Percentiles rank a stretch among this genome's conserved stretches.
Evolutionary conservation across 1,140 invertebrate species (phyloP).

Genomic region (Rhopalosiphum maidis): DNA sequence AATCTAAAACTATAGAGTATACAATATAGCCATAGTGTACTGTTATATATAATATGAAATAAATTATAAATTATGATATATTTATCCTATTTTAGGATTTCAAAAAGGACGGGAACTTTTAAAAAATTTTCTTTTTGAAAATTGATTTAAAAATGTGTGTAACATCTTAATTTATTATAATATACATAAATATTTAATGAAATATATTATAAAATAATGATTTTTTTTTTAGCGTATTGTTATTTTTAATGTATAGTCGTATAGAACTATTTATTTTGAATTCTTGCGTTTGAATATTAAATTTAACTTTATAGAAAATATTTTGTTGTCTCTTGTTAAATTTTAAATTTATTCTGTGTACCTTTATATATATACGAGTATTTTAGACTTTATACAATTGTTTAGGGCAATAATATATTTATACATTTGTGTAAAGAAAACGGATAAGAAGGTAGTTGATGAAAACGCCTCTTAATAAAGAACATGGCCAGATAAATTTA

Average conservation of each 20-base stretch:
- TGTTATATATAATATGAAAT: too few species aligned
- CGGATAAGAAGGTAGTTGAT: neutral
- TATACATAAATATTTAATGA: neutral
- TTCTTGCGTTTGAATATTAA: neutral
- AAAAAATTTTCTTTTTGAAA: neutral
- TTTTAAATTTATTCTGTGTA: neutral
- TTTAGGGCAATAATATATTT: slow-evolving; percentile 14
- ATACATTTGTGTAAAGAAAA: neutral
- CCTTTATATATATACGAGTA: neutral
- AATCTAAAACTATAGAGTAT: too few species aligned
- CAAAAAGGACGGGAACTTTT: too few species aligned
- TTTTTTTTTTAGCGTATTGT: neutral
- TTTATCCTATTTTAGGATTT: too few species aligned
- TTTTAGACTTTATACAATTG: neutral
- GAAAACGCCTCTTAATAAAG: slow-evolving; percentile 28
- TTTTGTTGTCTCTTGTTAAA: neutral
- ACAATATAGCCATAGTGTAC: too few species aligned
- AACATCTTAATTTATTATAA: neutral
- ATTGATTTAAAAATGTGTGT: neutral
- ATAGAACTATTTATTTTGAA: too few species aligned
- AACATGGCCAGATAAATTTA: slow-evolving; percentile 47
- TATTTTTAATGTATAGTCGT: neutral
- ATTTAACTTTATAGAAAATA: neutral
- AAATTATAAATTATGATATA: too few species aligned
- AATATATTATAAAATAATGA: neutral